These are phyloP conservation scores for Charina bottae DNA, from an alignment of 2,113 vertebrate species.

Conservation along the genomic window DNA sequence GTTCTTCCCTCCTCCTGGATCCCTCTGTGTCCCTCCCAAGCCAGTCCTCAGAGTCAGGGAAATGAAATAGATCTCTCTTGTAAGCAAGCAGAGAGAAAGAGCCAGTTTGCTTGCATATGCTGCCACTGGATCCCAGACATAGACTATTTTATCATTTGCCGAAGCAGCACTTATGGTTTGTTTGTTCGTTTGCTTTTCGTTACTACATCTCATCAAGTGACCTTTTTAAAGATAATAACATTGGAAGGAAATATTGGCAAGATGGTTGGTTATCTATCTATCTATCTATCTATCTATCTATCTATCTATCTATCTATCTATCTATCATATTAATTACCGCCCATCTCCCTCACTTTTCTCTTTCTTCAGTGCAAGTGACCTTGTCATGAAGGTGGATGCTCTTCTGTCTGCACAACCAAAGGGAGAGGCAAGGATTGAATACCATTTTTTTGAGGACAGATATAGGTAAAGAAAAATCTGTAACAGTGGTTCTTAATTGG, in stretches of 20 bases:
- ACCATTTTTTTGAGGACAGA: conserved; percentile 86
- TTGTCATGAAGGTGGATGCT: conserved; percentile 97
- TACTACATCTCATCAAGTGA: not conserved
- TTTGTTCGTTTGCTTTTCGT: not conserved
- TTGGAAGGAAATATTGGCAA: not conserved
- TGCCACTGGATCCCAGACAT: not conserved
- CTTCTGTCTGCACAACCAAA: conserved; percentile 95
- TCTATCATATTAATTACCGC: no score
- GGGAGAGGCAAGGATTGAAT: conserved; percentile 90
- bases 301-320: no score
- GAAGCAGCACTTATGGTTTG: not conserved
- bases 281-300: no score
- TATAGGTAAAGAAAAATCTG: conserved; percentile 81
- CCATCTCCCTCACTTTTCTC: no score
- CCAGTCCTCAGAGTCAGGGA: not conserved
- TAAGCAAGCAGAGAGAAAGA: not conserved
- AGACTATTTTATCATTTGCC: conserved; percentile 4
- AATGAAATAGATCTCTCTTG: not conserved
- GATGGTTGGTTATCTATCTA: no score
- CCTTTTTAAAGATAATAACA: not conserved
- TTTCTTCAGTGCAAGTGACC: conserved; percentile 86
- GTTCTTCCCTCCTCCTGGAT: not conserved
- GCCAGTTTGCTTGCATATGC: not conserved
- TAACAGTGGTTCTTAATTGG: not conserved
- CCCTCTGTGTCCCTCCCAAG: not conserved